phyloP scores from a whole-genome alignment of 2,113 vertebrate genomes.

The Oryzias celebensis region DNA sequence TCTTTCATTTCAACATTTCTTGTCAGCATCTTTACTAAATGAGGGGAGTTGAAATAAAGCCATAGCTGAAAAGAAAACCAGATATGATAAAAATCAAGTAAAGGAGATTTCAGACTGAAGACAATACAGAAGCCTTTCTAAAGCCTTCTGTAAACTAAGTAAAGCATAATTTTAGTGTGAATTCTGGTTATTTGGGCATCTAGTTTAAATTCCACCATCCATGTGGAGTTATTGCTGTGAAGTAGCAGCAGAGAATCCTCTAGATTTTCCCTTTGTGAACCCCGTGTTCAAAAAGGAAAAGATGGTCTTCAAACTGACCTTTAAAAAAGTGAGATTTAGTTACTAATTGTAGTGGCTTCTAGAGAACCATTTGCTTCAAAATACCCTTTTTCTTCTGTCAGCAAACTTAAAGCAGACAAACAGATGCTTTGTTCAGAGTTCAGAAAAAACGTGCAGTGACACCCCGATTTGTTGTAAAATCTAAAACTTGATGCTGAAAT shows the following conservation, averaged over 20 bases:
- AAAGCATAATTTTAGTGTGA: neutral
- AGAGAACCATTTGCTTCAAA: slow-evolving; percentile 35
- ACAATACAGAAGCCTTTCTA: neutral
- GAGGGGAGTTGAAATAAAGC: neutral
- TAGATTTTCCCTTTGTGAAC: neutral
- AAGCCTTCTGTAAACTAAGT: too few species aligned
- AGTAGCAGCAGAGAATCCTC: neutral
- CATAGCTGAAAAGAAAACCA: neutral
- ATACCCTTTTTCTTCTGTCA: slow-evolving; percentile 6
- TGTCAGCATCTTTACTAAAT: slow-evolving; percentile 24
- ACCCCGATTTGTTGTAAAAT: slow-evolving; percentile 34
- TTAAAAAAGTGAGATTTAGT: slow-evolving; percentile 23
- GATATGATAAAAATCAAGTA: neutral
- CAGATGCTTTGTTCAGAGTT: slow-evolving; percentile 20
- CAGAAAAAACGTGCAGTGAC: slow-evolving; percentile 18
- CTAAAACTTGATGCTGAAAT: slow-evolving; percentile 18
- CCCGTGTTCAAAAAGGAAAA: neutral
- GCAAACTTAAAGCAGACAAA: slow-evolving; percentile 25
- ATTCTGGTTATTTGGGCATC: neutral
- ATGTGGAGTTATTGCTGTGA: neutral
- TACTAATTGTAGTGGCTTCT: slow-evolving; percentile 46
- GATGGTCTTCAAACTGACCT: slow-evolving; percentile 10
- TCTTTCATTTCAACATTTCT: neutral
- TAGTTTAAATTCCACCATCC: slow-evolving; percentile 9
- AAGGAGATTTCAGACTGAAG: slow-evolving; percentile 4